Evolutionary conservation across 2,888 invertebrate genomes (phyloP), one percentile per base, ranked within the genome.

Genomic region (Diadromus collaris): DNA sequence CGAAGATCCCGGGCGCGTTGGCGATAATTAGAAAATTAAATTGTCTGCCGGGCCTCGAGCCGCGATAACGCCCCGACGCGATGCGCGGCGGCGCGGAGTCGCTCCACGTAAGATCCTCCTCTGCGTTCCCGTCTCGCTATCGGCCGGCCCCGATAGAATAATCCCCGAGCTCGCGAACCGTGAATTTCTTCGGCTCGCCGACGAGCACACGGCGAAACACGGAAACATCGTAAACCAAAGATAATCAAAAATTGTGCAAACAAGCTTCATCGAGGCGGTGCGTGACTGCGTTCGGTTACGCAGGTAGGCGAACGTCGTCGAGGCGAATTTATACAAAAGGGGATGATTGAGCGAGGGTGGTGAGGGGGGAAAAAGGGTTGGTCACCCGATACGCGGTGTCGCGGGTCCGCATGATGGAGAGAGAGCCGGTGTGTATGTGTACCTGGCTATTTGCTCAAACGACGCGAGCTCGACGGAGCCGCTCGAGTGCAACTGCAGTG

Each of bases 1-100:
- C 19, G 48, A 54, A 56, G 72, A 21, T 29, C 58, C 13, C 83
- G 82, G 84, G 83, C 81, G 72, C 77, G 81, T 87, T 86, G 86
- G 86, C 85, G 87, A 89, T 90, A 89, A 90, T 90, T 89, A 88
- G 88, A 90, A 89, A 89, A 90, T 90, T 89, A 89, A 90, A 89
- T 89, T 87, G 88, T 89, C 88, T 83, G 86, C 82, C 79, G 46
- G 19, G n/a, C 41, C 58, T 58, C 24, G 32, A 38, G 44, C 21
- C 21, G 32, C 16, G 13, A 46, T 38, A 54, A 76, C 24, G 60
- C 27, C 27, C n/a, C 29, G 61, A 29, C 27, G 27, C 19, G n/a
- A n/a, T 56, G 41, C n/a, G 54, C 19, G 38, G 27, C 16, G 13
- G 21, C 51, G 13, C 27, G 44, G 13, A 38, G 16, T 34, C 38